A percentile compares a stretch with the other conserved stretches of the same genome.
These are phyloP conservation scores for Phenganax marumi DNA, from an alignment of 92 coral and sea anemone genomes.

Conservation along the genomic window DNA sequence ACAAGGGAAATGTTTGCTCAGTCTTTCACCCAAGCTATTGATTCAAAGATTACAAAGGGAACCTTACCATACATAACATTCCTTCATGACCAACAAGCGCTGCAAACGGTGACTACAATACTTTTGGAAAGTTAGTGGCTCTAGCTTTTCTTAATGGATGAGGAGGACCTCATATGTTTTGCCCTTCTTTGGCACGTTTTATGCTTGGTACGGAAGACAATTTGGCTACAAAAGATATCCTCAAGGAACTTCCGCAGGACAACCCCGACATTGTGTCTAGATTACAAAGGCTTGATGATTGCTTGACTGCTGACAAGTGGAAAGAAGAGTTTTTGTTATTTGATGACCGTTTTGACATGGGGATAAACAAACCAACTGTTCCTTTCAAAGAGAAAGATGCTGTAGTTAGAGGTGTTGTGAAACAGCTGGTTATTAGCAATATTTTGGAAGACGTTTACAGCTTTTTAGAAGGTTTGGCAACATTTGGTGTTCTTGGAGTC, in stretches of 20 bases:
- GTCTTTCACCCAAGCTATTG: conserved; percentile 26
- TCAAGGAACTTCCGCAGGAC: conserved; percentile 17
- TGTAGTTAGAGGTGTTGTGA: conserved; percentile 17
- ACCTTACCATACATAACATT: not conserved
- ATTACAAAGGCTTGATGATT: no score
- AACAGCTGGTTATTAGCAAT: conserved; percentile 21
- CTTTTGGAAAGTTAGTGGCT: conserved; percentile 34
- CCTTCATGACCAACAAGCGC: not conserved
- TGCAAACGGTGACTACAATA: not conserved
- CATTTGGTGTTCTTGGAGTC: conserved; percentile 30
- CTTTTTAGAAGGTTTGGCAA: conserved; percentile 13
- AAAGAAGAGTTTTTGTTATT: conserved; percentile 6
- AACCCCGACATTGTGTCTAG: no score
- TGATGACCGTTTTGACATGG: conserved; percentile 38
- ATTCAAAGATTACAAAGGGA: conserved; percentile 18
- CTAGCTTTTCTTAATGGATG: conserved; percentile 42
- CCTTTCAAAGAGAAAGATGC: conserved; percentile 20
- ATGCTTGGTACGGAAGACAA: conserved; percentile 30
- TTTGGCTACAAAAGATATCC: conserved; percentile 20
- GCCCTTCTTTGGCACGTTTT: conserved; percentile 38
- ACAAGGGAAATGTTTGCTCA: conserved; percentile 35
- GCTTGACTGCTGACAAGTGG: no score
- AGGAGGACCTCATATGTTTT: conserved; percentile 38
- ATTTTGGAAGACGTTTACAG: conserved; percentile 25
- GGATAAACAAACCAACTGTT: conserved; percentile 45